Percentiles rank a stretch among this genome's conserved stretches.
These are phyloP conservation scores for Trachymyrmex cornetzi DNA, from an alignment of 1,140 invertebrate genomes.

Conservation along the genomic window DNA sequence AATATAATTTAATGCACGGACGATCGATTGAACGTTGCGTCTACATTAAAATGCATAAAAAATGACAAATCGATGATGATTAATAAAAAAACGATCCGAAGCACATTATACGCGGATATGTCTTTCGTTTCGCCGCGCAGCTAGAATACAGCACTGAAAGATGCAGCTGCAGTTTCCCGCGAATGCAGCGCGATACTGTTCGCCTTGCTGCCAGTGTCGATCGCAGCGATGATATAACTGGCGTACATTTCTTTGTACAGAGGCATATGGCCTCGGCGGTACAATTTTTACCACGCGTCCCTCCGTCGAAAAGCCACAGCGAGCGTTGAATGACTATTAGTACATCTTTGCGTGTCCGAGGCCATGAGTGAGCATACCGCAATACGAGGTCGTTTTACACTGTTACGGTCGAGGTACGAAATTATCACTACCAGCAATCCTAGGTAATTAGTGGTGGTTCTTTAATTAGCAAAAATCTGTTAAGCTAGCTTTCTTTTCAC, in stretches of 20 bases:
- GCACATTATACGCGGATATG: neutral
- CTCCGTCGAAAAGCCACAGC: neutral
- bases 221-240: slow-evolving; percentile 67
- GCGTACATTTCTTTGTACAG: slow-evolving; percentile 3
- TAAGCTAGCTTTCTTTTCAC: neutral
- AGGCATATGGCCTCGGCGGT: slow-evolving; percentile 6
- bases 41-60: neutral
- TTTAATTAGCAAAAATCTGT: neutral
- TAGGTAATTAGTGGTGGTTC: neutral
- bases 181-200: neutral
- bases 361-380: neutral
- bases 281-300: slow-evolving; percentile 53
- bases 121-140: neutral
- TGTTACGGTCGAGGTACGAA: neutral
- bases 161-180: neutral
- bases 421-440: neutral
- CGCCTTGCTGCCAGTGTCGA: slow-evolving; percentile 13
- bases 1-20: neutral
- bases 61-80: neutral
- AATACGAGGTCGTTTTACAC: neutral
- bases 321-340: slow-evolving; percentile 1
- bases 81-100: neutral
- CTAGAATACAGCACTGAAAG: neutral
- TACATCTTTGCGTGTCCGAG: slow-evolving; percentile 9
- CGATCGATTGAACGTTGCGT: neutral